Evolutionary conservation across 2,113 vertebrate species (phyloP).

Genomic region (Zosterops pallidus): DNA sequence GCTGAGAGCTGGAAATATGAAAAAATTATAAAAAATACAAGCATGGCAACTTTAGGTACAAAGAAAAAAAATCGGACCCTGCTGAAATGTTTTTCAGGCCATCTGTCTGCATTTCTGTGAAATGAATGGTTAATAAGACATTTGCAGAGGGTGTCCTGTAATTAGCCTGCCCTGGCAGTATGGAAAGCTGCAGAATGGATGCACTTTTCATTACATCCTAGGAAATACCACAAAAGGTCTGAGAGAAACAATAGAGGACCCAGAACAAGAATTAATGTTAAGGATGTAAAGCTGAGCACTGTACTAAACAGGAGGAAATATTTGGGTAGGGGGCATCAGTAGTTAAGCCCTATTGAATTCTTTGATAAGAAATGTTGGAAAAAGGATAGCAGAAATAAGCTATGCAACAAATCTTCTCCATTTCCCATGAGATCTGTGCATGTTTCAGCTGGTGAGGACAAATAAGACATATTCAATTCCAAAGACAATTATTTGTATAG

Average conservation of each 20-base stretch:
- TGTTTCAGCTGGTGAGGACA: not conserved
- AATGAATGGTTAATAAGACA: not conserved
- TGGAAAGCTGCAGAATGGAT: not conserved
- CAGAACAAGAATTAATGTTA: not conserved
- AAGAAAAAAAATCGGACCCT: not conserved
- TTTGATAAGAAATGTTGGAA: not conserved
- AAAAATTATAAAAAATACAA: not conserved
- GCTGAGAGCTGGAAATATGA: not conserved
- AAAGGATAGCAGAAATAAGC: not conserved
- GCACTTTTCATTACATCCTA: not conserved
- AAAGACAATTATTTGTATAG: not conserved
- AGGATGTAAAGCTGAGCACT: not conserved
- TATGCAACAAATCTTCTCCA: not conserved
- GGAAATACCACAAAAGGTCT: not conserved
- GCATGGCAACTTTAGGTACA: not conserved
- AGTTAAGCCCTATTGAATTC: not conserved
- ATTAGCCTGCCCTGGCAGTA: not conserved
- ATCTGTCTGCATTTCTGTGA: slow-evolving; percentile 4
- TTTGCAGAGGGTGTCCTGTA: not conserved
- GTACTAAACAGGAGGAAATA: not conserved
- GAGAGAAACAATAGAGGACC: not conserved
- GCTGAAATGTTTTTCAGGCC: not conserved
- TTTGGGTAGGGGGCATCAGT: not conserved
- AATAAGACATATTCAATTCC: not conserved
- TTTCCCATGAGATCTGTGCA: not conserved